These are phyloP conservation scores for Drosophila birchii DNA, from an alignment of 2,888 invertebrate species.

Conservation along the genomic window DNA sequence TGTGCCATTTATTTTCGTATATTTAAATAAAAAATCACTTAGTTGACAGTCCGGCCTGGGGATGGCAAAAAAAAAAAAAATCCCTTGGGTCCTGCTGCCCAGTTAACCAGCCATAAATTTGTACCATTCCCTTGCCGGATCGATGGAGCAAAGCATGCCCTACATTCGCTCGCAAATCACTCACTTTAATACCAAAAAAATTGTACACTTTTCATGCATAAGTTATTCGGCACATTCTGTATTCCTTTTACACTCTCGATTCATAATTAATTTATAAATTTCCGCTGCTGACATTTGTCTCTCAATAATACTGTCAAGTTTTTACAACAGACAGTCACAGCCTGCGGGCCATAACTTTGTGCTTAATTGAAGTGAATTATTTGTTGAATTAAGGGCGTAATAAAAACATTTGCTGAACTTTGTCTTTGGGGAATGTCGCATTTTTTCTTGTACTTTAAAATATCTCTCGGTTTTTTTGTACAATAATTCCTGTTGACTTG, in stretches of 20 bases:
- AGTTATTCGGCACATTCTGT: slow-evolving; percentile 37
- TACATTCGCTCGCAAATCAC: slow-evolving; percentile 18
- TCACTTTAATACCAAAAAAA: slow-evolving; percentile 20
- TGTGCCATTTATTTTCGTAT: slow-evolving; percentile 45
- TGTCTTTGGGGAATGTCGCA: slow-evolving; percentile 22
- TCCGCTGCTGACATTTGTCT: slow-evolving; percentile 36
- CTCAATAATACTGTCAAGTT: slow-evolving; percentile 38
- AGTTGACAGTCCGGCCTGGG: slow-evolving; percentile 63
- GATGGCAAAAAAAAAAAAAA: slow-evolving; percentile 3
- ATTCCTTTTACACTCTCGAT: slow-evolving; percentile 33
- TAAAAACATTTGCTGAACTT: slow-evolving; percentile 33
- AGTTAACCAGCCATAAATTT: slow-evolving; percentile 54
- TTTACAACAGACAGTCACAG: slow-evolving; percentile 39
- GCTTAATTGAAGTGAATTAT: slow-evolving; percentile 46
- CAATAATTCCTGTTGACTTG: slow-evolving; percentile 25
- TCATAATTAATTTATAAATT: slow-evolving; percentile 39
- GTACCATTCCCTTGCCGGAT: slow-evolving; percentile 32
- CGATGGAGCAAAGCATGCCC: slow-evolving; percentile 25
- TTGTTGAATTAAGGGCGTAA: slow-evolving; percentile 31
- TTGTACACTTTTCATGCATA: slow-evolving; percentile 37
- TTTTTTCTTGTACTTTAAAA: slow-evolving; percentile 14
- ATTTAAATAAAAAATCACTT: slow-evolving; percentile 69
- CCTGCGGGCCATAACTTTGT: slow-evolving; percentile 37
- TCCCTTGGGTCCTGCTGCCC: slow-evolving; percentile 13
- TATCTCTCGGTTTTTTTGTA: slow-evolving; percentile 12